Conservation (phyloP, 2,888 invertebrate genomes). For the Pachliopta kotzebuea region DNA sequence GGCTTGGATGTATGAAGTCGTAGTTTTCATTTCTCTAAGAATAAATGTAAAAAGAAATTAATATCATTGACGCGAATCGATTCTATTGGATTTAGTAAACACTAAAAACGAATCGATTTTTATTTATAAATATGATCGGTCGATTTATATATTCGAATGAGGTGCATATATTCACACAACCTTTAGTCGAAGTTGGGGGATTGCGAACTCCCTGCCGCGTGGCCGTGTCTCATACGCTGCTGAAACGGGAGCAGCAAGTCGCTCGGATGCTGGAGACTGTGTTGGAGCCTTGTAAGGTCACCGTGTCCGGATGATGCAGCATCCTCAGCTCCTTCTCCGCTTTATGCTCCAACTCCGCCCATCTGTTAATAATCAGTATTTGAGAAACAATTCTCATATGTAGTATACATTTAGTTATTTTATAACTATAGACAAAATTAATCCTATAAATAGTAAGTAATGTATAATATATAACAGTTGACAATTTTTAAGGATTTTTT, state of each 20-base stretch:
- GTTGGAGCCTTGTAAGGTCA: slow-evolving; percentile 65
- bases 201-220: slow-evolving; percentile 2
- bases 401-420: no score
- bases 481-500: no score
- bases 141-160: background rate
- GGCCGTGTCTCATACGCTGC: slow-evolving; percentile 41
- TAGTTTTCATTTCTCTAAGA: background rate
- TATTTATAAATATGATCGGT: background rate
- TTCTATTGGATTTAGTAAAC: background rate
- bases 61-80: background rate
- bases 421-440: no score
- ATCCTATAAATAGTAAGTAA: no score
- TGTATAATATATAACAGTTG: no score
- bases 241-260: slow-evolving; percentile 67
- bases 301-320: slow-evolving; percentile 67
- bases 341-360: slow-evolving; percentile 80
- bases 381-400: no score
- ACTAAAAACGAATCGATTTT: background rate
- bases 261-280: slow-evolving; percentile 62
- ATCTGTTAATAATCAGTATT: slow-evolving; percentile 62
- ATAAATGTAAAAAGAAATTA: background rate
- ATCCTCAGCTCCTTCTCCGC: slow-evolving; percentile 80
- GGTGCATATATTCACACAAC: slow-evolving; percentile 10
- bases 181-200: background rate
- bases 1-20: background rate